These are phyloP conservation scores for Lepidocyrtinus sp. DNA, from an alignment of 2,888 invertebrate genomes.

Conservation along the genomic window DNA sequence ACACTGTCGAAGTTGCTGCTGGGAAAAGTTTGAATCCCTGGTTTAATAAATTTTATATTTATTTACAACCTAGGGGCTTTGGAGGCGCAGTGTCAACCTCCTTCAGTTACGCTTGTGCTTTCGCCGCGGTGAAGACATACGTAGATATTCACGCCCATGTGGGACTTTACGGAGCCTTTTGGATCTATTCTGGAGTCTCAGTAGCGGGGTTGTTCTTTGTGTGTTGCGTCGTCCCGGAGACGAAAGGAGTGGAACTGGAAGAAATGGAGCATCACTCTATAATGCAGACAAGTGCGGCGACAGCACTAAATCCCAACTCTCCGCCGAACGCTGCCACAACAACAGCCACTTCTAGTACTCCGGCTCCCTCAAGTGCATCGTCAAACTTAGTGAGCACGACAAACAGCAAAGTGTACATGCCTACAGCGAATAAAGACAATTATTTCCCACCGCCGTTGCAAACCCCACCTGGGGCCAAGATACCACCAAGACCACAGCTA, in stretches of 20 bases:
- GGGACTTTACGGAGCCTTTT: slow-evolving; percentile 88
- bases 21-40: too few relatives aligned
- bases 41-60: background rate
- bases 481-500: slow-evolving; percentile 57
- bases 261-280: slow-evolving; percentile 80
- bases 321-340: slow-evolving; percentile 52
- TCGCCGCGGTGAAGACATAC: slow-evolving; percentile 88
- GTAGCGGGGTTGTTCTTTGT: slow-evolving; percentile 88
- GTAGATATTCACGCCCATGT: slow-evolving; percentile 85
- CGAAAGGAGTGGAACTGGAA: slow-evolving; percentile 90
- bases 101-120: slow-evolving; percentile 89
- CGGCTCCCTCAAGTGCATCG: slow-evolving; percentile 62
- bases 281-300: slow-evolving; percentile 44
- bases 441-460: slow-evolving; percentile 60
- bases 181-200: slow-evolving; percentile 88
- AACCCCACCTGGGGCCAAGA: slow-evolving; percentile 62
- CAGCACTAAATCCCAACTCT: slow-evolving; percentile 48
- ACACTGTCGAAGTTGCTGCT: too few relatives aligned
- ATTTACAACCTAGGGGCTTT: slow-evolving; percentile 78
- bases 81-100: slow-evolving; percentile 90
- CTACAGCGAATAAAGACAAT: slow-evolving; percentile 52
- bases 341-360: slow-evolving; percentile 45
- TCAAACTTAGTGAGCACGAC: slow-evolving; percentile 56
- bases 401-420: slow-evolving; percentile 35
- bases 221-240: slow-evolving; percentile 90